Conservation (phyloP, 2,888 invertebrate species). For the Erebia aethiops region DNA sequence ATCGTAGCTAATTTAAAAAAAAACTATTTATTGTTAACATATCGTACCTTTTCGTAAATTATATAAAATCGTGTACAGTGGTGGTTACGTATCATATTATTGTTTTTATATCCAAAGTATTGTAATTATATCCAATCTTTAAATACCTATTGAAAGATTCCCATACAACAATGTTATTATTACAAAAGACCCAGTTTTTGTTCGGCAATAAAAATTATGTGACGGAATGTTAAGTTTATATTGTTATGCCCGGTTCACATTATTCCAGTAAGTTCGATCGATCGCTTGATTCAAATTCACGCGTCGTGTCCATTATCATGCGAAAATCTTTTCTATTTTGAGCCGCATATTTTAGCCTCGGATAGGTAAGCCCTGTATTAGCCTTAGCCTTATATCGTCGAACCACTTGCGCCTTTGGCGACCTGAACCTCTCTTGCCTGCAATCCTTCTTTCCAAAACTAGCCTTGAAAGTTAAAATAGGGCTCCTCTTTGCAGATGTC, state of each 20-base stretch:
- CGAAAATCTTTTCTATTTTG: no score
- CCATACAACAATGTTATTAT: conserved; percentile 43
- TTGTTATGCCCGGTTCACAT: conserved; percentile 49
- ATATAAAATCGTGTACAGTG: conserved; percentile 21
- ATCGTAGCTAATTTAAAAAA: conserved; percentile 33
- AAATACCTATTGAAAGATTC: conserved; percentile 31
- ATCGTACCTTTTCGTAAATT: conserved; percentile 30
- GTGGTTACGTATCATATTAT: conserved; percentile 7
- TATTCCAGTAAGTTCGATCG: not conserved
- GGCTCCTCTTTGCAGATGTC: no score
- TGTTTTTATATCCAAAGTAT: no score
- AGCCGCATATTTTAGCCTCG: no score
- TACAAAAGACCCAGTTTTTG: conserved; percentile 41
- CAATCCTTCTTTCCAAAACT: no score
- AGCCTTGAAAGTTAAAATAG: no score
- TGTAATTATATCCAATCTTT: not conserved
- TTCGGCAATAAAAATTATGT: conserved; percentile 40
- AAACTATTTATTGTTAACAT: conserved; percentile 38
- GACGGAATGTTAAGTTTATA: conserved; percentile 38
- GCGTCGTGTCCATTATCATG: no score
- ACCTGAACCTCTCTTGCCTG: no score
- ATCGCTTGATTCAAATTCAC: not conserved
- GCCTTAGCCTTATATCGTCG: no score
- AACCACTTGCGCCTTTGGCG: no score
- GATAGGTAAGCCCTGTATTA: no score